A percentile compares a stretch with the other conserved stretches of the same genome.
phyloP scores from a whole-genome alignment of 2,888 invertebrate genomes.

The Frankliniella fusca region DNA sequence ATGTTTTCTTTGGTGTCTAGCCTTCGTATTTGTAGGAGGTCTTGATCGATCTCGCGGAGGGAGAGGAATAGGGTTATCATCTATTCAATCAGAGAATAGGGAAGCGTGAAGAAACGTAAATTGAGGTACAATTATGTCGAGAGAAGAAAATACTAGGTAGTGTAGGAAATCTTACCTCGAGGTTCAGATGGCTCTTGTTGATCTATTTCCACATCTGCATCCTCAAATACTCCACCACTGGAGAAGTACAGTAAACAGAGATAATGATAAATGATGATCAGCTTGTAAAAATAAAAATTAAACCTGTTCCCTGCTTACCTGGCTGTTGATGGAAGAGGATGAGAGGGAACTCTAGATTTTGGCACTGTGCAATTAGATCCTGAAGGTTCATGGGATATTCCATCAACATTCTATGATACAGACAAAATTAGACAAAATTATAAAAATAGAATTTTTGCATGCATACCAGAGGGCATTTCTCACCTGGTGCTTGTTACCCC shows the following conservation, averaged over 20 bases:
- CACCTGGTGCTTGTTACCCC: slow-evolving; percentile 51
- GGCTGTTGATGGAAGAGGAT: background rate
- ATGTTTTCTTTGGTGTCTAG: slow-evolving; percentile 74
- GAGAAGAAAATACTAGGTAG: slow-evolving; percentile 20
- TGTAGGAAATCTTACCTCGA: slow-evolving; percentile 41
- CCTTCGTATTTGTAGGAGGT: slow-evolving; percentile 55
- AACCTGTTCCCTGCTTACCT: background rate
- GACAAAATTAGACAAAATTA: background rate
- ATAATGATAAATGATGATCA: background rate
- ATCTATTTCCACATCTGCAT: slow-evolving; percentile 38
- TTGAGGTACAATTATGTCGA: background rate
- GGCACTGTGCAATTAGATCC: slow-evolving; percentile 25
- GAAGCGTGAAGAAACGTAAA: background rate
- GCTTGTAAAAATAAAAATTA: background rate
- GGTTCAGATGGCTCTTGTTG: slow-evolving; percentile 45
- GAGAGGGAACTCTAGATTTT: background rate
- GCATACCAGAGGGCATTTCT: background rate
- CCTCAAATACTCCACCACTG: background rate
- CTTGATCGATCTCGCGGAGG: slow-evolving; percentile 71
- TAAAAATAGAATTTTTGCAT: background rate
- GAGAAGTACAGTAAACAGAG: background rate
- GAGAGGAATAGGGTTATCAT: slow-evolving; percentile 66
- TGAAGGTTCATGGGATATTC: slow-evolving; percentile 18
- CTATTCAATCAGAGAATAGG: slow-evolving; percentile 30
- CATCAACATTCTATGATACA: slow-evolving; percentile 27